Conservation (phyloP, 2,888 invertebrate genomes). For the Chrysomela aeneicollis region DNA sequence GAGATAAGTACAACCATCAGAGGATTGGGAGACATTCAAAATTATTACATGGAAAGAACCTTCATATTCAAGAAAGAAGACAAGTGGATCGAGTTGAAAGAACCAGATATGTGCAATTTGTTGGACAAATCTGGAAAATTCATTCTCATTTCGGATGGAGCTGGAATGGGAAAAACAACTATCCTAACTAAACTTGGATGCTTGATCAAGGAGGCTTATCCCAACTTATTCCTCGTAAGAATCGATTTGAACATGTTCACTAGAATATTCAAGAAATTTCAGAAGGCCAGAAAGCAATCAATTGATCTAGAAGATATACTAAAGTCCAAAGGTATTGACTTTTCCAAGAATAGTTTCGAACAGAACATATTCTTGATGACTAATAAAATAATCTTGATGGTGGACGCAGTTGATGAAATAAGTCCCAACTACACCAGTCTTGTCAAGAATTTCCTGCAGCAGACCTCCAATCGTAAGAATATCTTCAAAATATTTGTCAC, state of each 20-base stretch:
- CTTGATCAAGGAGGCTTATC: constrained; percentile 3
- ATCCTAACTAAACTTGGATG: constrained; percentile 4
- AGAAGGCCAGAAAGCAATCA: not conserved
- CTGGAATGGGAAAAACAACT: constrained; percentile 23
- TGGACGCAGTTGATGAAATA: constrained; percentile 28
- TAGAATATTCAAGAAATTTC: constrained; percentile 1
- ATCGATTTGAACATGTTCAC: constrained; percentile 17
- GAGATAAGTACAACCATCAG: not conserved
- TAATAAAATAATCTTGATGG: constrained; percentile 14
- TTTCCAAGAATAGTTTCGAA: not conserved
- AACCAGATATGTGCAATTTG: not conserved
- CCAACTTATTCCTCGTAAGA: constrained; percentile 12
- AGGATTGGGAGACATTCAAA: not conserved
- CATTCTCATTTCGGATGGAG: constrained; percentile 17
- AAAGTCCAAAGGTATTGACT: not conserved
- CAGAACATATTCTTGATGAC: constrained; percentile 11
- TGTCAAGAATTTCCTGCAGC: constrained; percentile 10
- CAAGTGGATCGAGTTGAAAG: not conserved
- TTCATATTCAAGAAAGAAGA: not conserved
- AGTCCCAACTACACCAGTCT: constrained; percentile 20
- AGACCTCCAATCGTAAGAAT: not conserved
- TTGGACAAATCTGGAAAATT: not conserved
- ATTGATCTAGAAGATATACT: constrained; percentile 3
- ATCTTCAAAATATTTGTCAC: constrained; percentile 24
- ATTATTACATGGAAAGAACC: constrained; percentile 10